Evolutionary conservation across 1,140 invertebrate species (phyloP), one percentile per base, ranked within the genome.

Genomic region (Dreissena rostriformis): DNA sequence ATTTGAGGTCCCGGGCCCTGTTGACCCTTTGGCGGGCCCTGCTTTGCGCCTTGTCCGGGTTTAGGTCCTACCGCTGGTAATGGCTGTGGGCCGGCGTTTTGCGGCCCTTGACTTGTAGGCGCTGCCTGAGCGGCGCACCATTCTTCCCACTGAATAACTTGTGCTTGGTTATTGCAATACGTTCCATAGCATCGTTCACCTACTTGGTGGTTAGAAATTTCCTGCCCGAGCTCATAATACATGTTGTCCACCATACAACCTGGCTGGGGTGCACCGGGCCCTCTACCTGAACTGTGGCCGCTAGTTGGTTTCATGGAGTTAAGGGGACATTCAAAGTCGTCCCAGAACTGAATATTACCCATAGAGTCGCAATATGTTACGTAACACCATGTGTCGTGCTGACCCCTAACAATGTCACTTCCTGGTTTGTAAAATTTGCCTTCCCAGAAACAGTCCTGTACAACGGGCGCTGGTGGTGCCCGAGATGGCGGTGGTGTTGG

Each of bases 101-200:
- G 15, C 15, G 26, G 26, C 28, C 24, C 65, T 66, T 68, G 51
- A 19, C 53, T 70, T 19, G 74, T n/a, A 19, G 55, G 26, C 17
- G 63, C 67, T 28, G 82, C 71, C 4, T 73, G 71, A 12, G 80
- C 61, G 14, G 53, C 72, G 68, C 80, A 82, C 80, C 80, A 82
- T 19, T 82, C 80, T 75, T 82, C 80, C 80, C 80, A 82, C 39
- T 82, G 71, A 19, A 82, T 73, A 5, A 82, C 63, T 61, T 82
- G 80, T 19, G 71, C 66, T 14, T 82, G 71, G 63, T 74, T 63
- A 68, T 52, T 82, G 24, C 80, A 82, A 28, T 82, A 82, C 0
- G 80, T 82, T 17, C 80, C 80, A n/a, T 82, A 82, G 68, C 80
- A 82, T 75, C 80, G 61, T 53, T 82, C 80, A 19, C 80, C 80